phyloP scores from a whole-genome alignment of 2,797 vertebrate species.

The Erethizon dorsatum region DNA sequence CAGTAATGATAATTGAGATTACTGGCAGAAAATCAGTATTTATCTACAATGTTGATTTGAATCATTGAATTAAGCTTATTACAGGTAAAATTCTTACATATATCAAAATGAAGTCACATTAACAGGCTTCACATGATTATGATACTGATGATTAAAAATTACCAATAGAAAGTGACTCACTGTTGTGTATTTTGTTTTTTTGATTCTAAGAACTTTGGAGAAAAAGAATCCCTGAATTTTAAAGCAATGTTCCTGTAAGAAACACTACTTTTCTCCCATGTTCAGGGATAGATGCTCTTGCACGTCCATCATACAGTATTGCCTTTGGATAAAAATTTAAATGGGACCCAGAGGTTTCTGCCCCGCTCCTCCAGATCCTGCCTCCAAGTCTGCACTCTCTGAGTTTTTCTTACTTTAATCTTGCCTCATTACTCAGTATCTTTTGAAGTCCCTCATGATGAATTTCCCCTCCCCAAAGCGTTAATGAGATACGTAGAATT shows the following conservation, averaged over 20 bases:
- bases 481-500: slow-evolving; percentile 6
- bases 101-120: slow-evolving; percentile 74
- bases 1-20: slow-evolving; percentile 72
- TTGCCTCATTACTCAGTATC: slow-evolving; percentile 54
- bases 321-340: slow-evolving; percentile 67
- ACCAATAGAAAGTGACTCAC: slow-evolving; percentile 62
- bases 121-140: slow-evolving; percentile 45
- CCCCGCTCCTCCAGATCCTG: background rate
- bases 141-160: slow-evolving; percentile 74
- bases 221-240: slow-evolving; percentile 36
- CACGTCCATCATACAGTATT: slow-evolving; percentile 25
- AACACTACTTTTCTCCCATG: slow-evolving; percentile 57
- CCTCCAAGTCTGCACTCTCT: background rate
- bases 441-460: slow-evolving; percentile 50
- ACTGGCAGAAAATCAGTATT: slow-evolving; percentile 79
- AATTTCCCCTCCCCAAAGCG: background rate
- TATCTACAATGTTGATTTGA: slow-evolving; percentile 83
- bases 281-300: background rate
- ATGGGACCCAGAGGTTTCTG: slow-evolving; percentile 52
- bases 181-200: slow-evolving; percentile 52
- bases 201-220: slow-evolving; percentile 56
- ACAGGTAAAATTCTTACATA: slow-evolving; percentile 78
- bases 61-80: slow-evolving; percentile 83
- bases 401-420: slow-evolving; percentile 31
- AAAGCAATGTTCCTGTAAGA: slow-evolving; percentile 49